Evolutionary conservation across 2,888 invertebrate genomes (phyloP), one percentile per base, ranked within the genome.

Genomic region (Pammene aurita): DNA sequence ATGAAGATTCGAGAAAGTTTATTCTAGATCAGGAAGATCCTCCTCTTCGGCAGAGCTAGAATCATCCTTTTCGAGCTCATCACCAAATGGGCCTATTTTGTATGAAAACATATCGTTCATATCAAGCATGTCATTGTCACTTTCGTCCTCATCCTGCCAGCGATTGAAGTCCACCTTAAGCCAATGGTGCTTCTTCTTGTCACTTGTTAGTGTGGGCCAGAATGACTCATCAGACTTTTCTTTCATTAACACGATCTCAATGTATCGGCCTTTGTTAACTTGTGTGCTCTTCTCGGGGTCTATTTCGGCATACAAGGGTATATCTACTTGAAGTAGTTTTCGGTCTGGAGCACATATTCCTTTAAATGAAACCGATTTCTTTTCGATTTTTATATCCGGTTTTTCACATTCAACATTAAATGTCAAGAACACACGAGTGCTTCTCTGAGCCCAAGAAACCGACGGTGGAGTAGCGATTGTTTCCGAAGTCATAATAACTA

Each of bases 101-200:
- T 82, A 81, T 13, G 84, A 81, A 71, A 90, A 87, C 84, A 89
- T 87, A 67, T 89, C 87, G 76, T 84, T 85, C 81, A 83, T 82
- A 38, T 84, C 82, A 72, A 85, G 84, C 71, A 83, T 72, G 52
- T 97, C 97, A 77, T 96, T 96, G 10, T 96, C 97, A 71, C 96
- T 97, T 71, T 98, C 98, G 80, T 97, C 97, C 89, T 99, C 99
- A 92, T 98, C 98, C 86, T 96, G 96, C 98, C 98, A 99, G 89
- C 98, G 98, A 84, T 97, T 96, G 86, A 99, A 99, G 85, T 99
- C 99, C 75, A 98, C 96, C 93, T 98, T 98, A 74, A 99, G 93
- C 97, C 98, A 99, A 86, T 98, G 98, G 80, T 96, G 95, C 92
- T 98, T 98, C 85, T 95, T 95, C 78, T 95, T 96, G 77, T 97